These are phyloP conservation scores for Thermophis baileyi DNA, from an alignment of 2,113 vertebrate genomes.

Conservation along the genomic window DNA sequence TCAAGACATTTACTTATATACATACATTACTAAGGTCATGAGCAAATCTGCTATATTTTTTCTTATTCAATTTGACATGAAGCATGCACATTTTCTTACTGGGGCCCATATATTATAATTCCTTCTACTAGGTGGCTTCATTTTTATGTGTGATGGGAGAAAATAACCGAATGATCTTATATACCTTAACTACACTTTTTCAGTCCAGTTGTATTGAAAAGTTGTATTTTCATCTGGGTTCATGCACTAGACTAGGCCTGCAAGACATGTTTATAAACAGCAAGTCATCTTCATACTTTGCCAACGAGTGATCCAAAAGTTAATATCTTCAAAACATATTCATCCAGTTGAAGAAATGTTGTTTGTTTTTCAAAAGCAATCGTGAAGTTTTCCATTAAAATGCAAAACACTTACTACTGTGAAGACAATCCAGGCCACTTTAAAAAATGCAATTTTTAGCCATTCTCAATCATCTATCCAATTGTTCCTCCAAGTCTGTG, in stretches of 20 bases:
- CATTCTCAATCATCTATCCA: conserved; percentile 5
- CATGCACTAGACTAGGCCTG: background rate
- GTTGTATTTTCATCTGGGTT: background rate
- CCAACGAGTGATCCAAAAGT: background rate
- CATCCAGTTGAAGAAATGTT: conserved; percentile 1
- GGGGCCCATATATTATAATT: background rate
- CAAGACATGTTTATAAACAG: conserved; percentile 24
- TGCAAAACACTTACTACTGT: conserved; percentile 15
- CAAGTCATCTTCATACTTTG: background rate
- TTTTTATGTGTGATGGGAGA: background rate
- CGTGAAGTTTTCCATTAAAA: conserved; percentile 12
- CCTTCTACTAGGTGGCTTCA: background rate
- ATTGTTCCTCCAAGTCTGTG: background rate
- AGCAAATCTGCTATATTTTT: background rate
- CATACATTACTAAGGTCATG: background rate
- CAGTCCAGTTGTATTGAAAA: background rate
- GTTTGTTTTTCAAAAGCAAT: conserved; percentile 23
- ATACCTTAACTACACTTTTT: background rate
- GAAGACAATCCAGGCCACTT: conserved; percentile 5
- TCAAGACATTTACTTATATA: background rate
- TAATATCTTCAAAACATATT: conserved; percentile 24
- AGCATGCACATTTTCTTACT: background rate
- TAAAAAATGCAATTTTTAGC: background rate
- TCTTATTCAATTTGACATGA: background rate
- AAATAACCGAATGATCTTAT: background rate